Percentiles rank a stretch among this genome's conserved stretches.
Conservation (phyloP, 2,797 vertebrate species). For the Protonibea diacanthus region DNA sequence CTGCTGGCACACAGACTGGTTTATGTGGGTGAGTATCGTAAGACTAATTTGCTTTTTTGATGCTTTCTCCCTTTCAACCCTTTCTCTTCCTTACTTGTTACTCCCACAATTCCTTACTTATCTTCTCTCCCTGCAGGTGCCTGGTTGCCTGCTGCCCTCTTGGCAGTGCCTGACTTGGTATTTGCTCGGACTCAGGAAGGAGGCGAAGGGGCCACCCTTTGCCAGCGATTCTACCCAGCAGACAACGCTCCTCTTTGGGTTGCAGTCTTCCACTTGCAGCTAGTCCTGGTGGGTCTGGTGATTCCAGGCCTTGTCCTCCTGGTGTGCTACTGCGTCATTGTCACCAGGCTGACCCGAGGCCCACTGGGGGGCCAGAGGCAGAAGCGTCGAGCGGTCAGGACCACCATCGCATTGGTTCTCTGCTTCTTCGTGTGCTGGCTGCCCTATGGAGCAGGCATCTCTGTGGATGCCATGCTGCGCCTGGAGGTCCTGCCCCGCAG, state of each 20-base stretch:
- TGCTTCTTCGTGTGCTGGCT: constrained; percentile 99
- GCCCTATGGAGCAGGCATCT: constrained; percentile 93
- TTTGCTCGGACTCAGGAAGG: constrained; percentile 87
- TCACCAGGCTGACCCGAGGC: constrained; percentile 92
- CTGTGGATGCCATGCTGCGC: constrained; percentile 90
- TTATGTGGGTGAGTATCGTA: constrained; percentile 89
- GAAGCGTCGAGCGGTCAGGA: constrained; percentile 96
- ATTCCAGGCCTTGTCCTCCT: constrained; percentile 94
- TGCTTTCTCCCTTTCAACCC: background rate
- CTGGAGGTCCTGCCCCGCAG: constrained; percentile 89
- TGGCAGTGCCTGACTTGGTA: constrained; percentile 94
- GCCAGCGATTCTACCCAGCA: constrained; percentile 91
- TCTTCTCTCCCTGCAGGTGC: constrained; percentile 64
- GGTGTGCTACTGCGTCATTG: constrained; percentile 96
- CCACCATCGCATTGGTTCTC: constrained; percentile 94
- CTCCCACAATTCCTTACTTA: constrained; percentile 8
- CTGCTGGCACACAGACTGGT: constrained; percentile 93
- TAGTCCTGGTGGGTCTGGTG: constrained; percentile 94
- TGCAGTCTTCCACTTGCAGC: constrained; percentile 93
- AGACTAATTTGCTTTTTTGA: background rate
- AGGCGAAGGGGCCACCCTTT: constrained; percentile 84
- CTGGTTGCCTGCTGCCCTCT: constrained; percentile 89
- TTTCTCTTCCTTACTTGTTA: background rate
- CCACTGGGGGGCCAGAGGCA: constrained; percentile 95
- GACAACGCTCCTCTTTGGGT: constrained; percentile 84